A percentile compares a stretch with the other conserved stretches of the same genome.
These are phyloP conservation scores for Rhinogobio ventralis DNA, from an alignment of 2,797 vertebrate genomes.

Conservation along the genomic window DNA sequence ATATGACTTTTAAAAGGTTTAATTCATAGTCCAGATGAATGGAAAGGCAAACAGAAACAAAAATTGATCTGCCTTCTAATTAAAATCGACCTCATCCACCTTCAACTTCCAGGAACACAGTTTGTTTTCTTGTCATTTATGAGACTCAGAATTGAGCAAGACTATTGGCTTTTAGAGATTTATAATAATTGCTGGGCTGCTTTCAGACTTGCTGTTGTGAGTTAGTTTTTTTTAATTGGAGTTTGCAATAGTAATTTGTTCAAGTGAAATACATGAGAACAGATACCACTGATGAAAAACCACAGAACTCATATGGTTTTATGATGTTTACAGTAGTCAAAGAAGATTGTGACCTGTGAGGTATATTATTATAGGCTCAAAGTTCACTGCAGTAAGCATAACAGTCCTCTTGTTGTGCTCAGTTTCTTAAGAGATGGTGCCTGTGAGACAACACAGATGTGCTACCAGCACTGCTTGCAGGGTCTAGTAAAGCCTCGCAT, in stretches of 20 bases:
- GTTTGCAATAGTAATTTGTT: neutral
- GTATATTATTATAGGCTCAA: conserved; percentile 3
- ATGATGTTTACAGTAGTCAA: too few relatives aligned
- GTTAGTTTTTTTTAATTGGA: neutral
- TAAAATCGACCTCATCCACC: conserved; percentile 60
- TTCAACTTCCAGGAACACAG: conserved; percentile 6
- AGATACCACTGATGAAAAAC: too few relatives aligned
- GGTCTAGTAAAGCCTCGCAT: conserved; percentile 5
- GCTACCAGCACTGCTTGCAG: neutral
- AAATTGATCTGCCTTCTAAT: conserved; percentile 66
- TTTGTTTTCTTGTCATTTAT: conserved; percentile 39
- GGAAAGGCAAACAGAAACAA: conserved; percentile 56
- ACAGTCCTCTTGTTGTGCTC: neutral
- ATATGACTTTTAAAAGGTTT: conserved; percentile 62
- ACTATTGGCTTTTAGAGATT: conserved; percentile 8
- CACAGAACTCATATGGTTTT: too few relatives aligned
- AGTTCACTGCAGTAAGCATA: neutral
- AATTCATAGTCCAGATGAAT: conserved; percentile 63
- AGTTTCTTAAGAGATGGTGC: neutral
- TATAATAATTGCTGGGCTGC: conserved; percentile 6
- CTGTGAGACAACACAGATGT: conserved; percentile 1
- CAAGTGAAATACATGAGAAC: too few relatives aligned
- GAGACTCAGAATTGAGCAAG: conserved; percentile 12
- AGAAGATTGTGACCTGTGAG: conserved; percentile 1
- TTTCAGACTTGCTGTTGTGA: neutral